phyloP scores from a whole-genome alignment of 2,797 vertebrate species.

The Manis pentadactyla region DNA sequence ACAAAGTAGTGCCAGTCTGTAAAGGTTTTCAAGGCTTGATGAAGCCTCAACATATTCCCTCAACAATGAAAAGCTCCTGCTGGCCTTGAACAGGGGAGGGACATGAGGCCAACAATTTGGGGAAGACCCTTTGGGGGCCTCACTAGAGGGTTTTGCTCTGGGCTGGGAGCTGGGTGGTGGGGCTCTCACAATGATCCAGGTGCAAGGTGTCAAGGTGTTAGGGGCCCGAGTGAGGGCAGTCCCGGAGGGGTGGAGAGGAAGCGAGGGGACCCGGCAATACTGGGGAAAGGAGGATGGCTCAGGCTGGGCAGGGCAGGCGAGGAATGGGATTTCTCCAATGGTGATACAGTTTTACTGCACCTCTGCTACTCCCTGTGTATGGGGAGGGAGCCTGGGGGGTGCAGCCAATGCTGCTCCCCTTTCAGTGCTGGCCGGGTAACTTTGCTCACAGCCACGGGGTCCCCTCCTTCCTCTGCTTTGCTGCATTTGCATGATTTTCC shows the following conservation, averaged over 20 bases:
- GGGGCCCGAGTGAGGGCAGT: not conserved
- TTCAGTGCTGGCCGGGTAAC: not conserved
- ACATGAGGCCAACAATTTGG: not conserved
- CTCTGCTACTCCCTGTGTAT: fast-evolving
- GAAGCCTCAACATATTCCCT: not conserved
- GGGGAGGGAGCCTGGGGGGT: not conserved
- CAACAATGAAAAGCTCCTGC: not conserved
- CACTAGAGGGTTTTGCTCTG: too few species aligned
- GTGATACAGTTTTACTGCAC: fast-evolving
- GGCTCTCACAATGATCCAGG: not conserved
- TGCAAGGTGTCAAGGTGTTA: too few species aligned
- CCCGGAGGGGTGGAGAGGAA: not conserved
- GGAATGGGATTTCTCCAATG: not conserved
- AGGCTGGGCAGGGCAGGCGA: not conserved
- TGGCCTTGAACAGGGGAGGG: not conserved
- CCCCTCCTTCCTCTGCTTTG: not conserved
- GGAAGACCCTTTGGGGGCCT: not conserved
- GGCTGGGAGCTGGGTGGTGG: not conserved
- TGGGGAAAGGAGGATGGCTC: not conserved
- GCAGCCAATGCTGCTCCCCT: not conserved
- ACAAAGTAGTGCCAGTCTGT: not conserved
- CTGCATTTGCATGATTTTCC: slow-evolving; percentile 48
- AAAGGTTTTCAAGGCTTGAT: not conserved
- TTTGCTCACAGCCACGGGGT: not conserved
- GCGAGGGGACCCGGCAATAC: not conserved